Conservation (phyloP, 2,888 invertebrate genomes). For the Noctua comes region DNA sequence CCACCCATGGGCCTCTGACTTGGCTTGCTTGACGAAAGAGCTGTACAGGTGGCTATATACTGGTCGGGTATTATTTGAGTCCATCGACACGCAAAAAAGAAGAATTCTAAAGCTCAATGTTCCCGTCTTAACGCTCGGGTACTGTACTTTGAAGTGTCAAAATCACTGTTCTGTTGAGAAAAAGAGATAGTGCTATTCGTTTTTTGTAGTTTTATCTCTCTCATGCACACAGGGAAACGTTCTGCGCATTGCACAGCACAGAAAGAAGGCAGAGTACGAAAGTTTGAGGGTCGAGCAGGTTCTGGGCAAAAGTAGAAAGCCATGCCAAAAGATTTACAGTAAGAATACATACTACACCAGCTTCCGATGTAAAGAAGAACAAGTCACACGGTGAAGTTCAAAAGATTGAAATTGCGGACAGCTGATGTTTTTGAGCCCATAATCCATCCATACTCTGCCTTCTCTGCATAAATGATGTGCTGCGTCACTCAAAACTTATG, state of each 20-base stretch:
- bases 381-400: background rate
- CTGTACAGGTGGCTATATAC: too few relatives aligned
- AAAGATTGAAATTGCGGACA: background rate
- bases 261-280: background rate
- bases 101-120: background rate
- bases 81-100: too few relatives aligned
- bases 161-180: background rate
- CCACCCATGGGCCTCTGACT: too few relatives aligned
- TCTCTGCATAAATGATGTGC: background rate
- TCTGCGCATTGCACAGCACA: constrained; percentile 3
- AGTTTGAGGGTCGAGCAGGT: background rate
- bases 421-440: background rate
- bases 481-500: background rate
- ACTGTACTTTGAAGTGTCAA: background rate
- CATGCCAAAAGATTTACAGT: constrained; percentile 21
- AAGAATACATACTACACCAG: constrained; percentile 1
- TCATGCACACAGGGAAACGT: background rate
- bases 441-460: background rate
- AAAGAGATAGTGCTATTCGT: background rate
- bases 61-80: too few relatives aligned
- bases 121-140: background rate
- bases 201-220: background rate
- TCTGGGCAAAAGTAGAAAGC: background rate
- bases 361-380: background rate
- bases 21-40: too few relatives aligned